A percentile compares a stretch with the other conserved stretches of the same genome.
phyloP scores from a whole-genome alignment of 2,888 invertebrate species.

The Timandra comae region DNA sequence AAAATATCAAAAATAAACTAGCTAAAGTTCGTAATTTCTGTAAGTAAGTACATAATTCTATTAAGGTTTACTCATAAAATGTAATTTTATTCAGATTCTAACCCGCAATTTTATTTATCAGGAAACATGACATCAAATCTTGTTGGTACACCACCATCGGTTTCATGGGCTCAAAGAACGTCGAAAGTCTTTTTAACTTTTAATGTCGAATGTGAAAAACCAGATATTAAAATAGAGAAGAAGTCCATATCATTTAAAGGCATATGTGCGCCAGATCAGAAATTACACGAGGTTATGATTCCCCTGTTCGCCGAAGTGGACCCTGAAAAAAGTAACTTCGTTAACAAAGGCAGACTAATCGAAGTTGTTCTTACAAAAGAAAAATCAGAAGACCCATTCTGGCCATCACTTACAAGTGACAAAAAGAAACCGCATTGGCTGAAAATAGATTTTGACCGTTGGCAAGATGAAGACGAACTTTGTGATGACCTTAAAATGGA shows the following conservation, averaged over 20 bases:
- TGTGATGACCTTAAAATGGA: constrained; percentile 55
- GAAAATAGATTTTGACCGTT: constrained; percentile 97
- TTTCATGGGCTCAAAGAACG: constrained; percentile 95
- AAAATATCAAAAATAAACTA: too few species aligned
- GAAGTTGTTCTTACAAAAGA: constrained; percentile 83
- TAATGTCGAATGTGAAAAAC: constrained; percentile 89
- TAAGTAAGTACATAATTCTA: too few species aligned
- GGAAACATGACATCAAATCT: constrained; percentile 38
- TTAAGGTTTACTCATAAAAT: too few species aligned
- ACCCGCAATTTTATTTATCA: too few species aligned
- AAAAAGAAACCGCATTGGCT: constrained; percentile 95
- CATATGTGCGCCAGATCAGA: constrained; percentile 87
- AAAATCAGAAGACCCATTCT: constrained; percentile 83
- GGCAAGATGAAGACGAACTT: constrained; percentile 96
- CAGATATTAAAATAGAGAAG: constrained; percentile 83
- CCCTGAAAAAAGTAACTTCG: constrained; percentile 83
- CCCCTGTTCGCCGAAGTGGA: constrained; percentile 90
- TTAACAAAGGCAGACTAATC: constrained; percentile 82
- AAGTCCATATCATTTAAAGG: constrained; percentile 87
- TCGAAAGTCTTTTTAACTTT: constrained; percentile 89
- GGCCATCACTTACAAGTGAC: constrained; percentile 91
- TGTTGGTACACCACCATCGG: constrained; percentile 78
- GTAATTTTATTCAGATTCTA: too few species aligned
- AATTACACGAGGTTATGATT: constrained; percentile 90
- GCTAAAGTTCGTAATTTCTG: too few species aligned